Evolutionary conservation across 2,888 invertebrate species (phyloP).

Genomic region (Cephus runcator): DNA sequence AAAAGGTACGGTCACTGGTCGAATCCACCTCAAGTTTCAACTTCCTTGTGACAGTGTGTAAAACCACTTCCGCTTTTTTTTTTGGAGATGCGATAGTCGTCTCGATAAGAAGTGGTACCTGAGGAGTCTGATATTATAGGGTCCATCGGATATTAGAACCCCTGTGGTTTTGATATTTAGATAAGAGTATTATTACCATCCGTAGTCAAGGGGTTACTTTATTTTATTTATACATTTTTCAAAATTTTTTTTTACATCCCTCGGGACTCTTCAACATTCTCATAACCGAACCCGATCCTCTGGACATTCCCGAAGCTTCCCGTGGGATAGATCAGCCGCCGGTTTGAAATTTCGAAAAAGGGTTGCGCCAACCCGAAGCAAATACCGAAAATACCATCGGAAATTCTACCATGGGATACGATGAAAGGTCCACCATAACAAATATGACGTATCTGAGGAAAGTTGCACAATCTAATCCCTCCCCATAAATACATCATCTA

Average conservation of each 20-base stretch:
- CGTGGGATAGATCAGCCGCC: neutral
- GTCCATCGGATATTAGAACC: conserved; percentile 4
- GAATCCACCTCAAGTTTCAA: neutral
- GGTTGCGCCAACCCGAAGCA: neutral
- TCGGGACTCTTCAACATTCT: neutral
- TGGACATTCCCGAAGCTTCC: neutral
- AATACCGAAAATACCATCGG: neutral
- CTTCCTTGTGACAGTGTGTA: neutral
- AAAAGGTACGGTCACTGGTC: conserved; percentile 1
- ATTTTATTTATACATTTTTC: neutral
- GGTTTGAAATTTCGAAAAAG: neutral
- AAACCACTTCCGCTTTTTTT: conserved; percentile 12
- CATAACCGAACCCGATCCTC: neutral
- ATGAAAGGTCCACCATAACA: conserved; percentile 4
- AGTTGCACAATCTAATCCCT: neutral
- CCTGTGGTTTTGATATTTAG: conserved; percentile 17
- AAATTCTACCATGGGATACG: neutral
- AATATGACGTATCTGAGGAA: conserved; percentile 1
- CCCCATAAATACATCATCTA: neutral
- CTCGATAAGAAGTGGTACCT: neutral
- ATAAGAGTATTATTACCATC: conserved; percentile 21
- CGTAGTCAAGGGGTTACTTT: neutral
- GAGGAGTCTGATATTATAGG: neutral
- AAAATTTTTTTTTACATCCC: neutral
- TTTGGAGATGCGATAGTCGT: neutral